Evolutionary conservation across 2,113 vertebrate genomes (phyloP).

Genomic region (Dasypus novemcinctus): DNA sequence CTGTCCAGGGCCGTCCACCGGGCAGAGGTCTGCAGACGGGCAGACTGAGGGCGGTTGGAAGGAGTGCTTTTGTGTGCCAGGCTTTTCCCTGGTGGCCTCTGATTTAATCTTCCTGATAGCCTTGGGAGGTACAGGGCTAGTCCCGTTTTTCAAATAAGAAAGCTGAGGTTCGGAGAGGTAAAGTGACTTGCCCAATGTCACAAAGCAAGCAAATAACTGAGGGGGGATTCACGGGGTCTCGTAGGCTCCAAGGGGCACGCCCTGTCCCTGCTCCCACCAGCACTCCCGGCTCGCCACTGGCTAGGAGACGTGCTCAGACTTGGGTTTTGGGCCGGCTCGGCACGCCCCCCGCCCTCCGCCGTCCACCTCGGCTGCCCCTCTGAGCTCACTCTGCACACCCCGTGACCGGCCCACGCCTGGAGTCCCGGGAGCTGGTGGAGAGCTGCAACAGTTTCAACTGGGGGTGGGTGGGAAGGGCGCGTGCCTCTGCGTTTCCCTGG

Average conservation of each 20-base stretch:
- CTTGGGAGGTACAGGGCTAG: not conserved
- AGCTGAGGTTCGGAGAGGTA: not conserved
- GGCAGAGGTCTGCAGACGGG: not conserved
- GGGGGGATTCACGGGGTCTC: not conserved
- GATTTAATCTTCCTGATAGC: not conserved
- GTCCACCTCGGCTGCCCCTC: not conserved
- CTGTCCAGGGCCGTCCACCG: not conserved
- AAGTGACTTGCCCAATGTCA: not conserved
- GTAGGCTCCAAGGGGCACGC: not conserved
- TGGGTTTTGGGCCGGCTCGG: not conserved
- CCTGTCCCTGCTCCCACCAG: not conserved
- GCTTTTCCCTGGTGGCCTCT: not conserved
- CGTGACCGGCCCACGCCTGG: not conserved
- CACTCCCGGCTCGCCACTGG: not conserved
- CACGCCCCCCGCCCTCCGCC: fast-evolving
- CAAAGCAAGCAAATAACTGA: not conserved
- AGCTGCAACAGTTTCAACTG: slow-evolving; percentile 48
- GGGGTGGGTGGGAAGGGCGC: not conserved
- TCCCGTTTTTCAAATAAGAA: not conserved
- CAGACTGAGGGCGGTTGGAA: not conserved
- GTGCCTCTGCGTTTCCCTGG: not conserved
- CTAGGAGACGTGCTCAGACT: not conserved
- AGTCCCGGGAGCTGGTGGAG: not conserved
- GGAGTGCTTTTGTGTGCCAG: not conserved
- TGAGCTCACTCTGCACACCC: not conserved